A percentile compares a stretch with the other conserved stretches of the same genome.
phyloP scores from a whole-genome alignment of 2,797 vertebrate genomes.

The Siniperca obscura region DNA sequence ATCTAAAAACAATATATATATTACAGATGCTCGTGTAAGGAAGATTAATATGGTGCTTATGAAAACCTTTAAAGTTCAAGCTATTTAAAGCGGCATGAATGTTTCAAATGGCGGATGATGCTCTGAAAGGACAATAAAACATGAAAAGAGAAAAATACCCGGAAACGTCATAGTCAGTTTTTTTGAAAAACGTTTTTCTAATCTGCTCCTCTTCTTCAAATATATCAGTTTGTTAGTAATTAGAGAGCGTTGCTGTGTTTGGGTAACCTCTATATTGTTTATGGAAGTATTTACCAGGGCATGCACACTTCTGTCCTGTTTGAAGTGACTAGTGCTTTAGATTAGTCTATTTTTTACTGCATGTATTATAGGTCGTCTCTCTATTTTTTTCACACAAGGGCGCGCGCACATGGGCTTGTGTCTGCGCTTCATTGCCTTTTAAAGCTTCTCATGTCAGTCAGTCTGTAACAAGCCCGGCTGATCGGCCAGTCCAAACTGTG shows the following conservation, averaged over 20 bases:
- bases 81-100: too few species aligned
- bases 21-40: neutral
- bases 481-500: conserved; percentile 12
- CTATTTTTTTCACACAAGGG: neutral
- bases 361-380: conserved; percentile 18
- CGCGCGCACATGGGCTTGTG: neutral
- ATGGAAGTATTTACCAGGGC: conserved; percentile 6
- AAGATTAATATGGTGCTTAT: neutral
- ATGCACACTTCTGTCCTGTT: conserved; percentile 34
- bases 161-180: neutral
- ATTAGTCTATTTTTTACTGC: conserved; percentile 21
- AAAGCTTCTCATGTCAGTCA: conserved; percentile 15
- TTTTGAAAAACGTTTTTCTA: too few species aligned
- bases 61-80: neutral
- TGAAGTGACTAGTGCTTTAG: neutral
- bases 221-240: neutral
- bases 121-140: neutral
- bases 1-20: neutral
- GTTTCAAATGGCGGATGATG: too few species aligned
- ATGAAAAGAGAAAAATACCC: neutral
- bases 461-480: conserved; percentile 25
- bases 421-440: conserved; percentile 38
- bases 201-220: neutral
- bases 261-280: conserved; percentile 5
- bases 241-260: neutral